Percentiles rank a stretch among this genome's conserved stretches.
Conservation (phyloP, 2,888 invertebrate genomes). For the Drosophila quasianomalipes region DNA sequence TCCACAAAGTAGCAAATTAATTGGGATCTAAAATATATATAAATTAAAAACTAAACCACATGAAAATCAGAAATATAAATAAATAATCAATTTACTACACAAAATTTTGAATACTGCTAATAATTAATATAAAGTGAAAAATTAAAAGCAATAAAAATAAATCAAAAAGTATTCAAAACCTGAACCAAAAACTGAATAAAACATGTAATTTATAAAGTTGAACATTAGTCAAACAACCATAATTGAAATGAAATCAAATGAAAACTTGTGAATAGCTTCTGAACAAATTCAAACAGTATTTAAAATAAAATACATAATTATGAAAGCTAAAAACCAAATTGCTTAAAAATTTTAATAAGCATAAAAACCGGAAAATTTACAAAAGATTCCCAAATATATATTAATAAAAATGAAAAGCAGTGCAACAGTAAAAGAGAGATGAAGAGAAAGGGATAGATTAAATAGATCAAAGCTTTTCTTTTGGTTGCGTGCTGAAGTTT, state of each 20-base stretch:
- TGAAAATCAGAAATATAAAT: not conserved
- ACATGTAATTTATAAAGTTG: not conserved
- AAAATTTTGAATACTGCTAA: not conserved
- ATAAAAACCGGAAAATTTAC: not conserved
- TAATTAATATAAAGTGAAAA: not conserved
- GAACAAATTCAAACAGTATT: too few relatives aligned
- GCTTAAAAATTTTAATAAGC: not conserved
- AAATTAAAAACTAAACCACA: not conserved
- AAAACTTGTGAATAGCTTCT: too few relatives aligned
- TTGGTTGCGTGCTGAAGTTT: slow-evolving; percentile 9
- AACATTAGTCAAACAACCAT: not conserved
- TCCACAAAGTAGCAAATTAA: not conserved
- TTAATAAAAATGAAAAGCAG: not conserved
- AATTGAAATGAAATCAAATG: not conserved
- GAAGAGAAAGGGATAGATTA: not conserved
- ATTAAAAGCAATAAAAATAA: not conserved
- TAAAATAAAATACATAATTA: not conserved
- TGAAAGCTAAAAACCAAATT: not conserved
- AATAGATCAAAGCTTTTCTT: slow-evolving; percentile 44
- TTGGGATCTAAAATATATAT: not conserved
- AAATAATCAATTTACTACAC: not conserved
- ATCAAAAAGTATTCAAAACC: not conserved
- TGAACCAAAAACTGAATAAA: not conserved
- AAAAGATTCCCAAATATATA: slow-evolving; percentile 1
- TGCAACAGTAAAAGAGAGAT: not conserved